Evolutionary conservation across 2,888 invertebrate species (phyloP).

Genomic region (Chloroclysta siterata): DNA sequence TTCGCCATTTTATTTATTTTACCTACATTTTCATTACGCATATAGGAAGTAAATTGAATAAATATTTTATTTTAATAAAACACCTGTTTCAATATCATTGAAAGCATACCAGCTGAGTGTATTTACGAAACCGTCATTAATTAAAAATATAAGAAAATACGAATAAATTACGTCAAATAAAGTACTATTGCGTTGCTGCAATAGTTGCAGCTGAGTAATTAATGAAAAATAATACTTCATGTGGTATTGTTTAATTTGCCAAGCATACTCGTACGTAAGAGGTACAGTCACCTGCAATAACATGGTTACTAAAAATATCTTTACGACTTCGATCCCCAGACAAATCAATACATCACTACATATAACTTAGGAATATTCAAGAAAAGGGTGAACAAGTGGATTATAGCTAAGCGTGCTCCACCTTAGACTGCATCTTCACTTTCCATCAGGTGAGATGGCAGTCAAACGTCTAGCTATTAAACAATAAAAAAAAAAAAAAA

Average conservation of each 20-base stretch:
- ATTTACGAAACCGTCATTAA: conserved; percentile 1
- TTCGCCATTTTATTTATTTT: neutral
- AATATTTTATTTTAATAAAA: conserved; percentile 5
- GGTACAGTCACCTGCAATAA: too few species aligned
- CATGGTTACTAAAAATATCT: too few species aligned
- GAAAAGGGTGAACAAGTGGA: too few species aligned
- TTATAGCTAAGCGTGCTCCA: too few species aligned
- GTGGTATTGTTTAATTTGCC: neutral
- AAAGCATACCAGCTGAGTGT: neutral
- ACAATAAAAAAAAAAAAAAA: too few species aligned
- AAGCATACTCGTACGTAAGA: neutral
- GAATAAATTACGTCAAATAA: neutral
- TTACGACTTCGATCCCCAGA: too few species aligned
- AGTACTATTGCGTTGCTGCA: neutral
- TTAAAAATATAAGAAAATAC: neutral
- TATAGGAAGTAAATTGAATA: neutral
- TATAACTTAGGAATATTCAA: too few species aligned
- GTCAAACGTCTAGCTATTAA: too few species aligned
- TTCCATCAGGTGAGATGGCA: too few species aligned
- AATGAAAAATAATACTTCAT: conserved; percentile 4
- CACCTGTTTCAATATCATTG: neutral
- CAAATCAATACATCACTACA: too few species aligned
- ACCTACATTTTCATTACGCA: neutral
- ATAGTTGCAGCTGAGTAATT: conserved; percentile 15
- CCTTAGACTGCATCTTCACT: too few species aligned